phyloP scores from a whole-genome alignment of 2,888 invertebrate genomes.

The Hypsopygia costalis region DNA sequence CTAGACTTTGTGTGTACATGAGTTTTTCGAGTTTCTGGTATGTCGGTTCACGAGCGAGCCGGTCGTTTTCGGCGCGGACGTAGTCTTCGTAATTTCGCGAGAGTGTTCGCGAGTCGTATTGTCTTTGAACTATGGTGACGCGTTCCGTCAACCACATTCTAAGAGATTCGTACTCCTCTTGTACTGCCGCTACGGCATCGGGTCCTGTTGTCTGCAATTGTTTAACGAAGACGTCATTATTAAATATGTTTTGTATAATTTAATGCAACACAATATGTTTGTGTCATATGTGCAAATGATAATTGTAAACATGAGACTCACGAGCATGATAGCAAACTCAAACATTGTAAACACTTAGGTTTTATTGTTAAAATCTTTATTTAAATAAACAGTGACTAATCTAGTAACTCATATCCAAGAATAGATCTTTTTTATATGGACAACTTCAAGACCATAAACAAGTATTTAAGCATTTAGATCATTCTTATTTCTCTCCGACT shows the following conservation, averaged over 20 bases:
- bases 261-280: background rate
- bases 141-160: slow-evolving; percentile 91
- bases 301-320: no score
- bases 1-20: slow-evolving; percentile 89
- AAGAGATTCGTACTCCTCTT: slow-evolving; percentile 90
- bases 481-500: no score
- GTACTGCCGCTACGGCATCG: slow-evolving; percentile 88
- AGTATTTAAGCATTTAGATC: no score
- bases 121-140: slow-evolving; percentile 87
- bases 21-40: slow-evolving; percentile 90
- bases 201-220: slow-evolving; percentile 81
- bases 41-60: slow-evolving; percentile 84
- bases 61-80: slow-evolving; percentile 87
- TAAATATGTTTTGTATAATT: slow-evolving; percentile 2
- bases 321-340: no score
- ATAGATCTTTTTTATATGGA: no score
- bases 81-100: slow-evolving; percentile 92
- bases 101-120: slow-evolving; percentile 87
- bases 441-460: no score
- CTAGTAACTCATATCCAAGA: no score
- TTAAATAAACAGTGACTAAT: no score
- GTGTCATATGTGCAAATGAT: no score
- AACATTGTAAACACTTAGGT: no score
- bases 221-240: no score
- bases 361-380: no score